Evolutionary conservation across 2,888 invertebrate genomes (phyloP).

Genomic region (Drosophila kanekoi): DNA sequence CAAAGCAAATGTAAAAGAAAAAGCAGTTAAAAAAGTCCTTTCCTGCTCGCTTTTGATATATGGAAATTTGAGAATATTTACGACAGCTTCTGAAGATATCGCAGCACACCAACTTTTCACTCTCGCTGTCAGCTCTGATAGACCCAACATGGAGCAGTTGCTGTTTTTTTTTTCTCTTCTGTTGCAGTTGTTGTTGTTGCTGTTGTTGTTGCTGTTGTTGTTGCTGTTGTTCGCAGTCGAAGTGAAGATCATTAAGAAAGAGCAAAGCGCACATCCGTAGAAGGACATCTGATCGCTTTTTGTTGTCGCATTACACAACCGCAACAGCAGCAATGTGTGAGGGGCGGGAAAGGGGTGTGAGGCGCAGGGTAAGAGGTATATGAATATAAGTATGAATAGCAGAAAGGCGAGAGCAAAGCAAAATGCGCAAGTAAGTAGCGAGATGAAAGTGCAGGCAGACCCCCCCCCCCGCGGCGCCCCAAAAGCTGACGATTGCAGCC

Average conservation of each 20-base stretch:
- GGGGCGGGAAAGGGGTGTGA: not conserved
- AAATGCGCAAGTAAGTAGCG: constrained; percentile 37
- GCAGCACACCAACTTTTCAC: constrained; percentile 12
- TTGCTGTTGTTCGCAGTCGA: constrained; percentile 36
- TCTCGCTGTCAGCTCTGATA: constrained; percentile 20
- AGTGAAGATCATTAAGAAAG: constrained; percentile 73
- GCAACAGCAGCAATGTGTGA: constrained; percentile 37
- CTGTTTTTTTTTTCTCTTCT: constrained; percentile 1
- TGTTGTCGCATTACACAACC: constrained; percentile 75
- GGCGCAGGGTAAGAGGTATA: not conserved
- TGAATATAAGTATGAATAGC: constrained; percentile 29
- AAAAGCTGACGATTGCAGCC: constrained; percentile 34
- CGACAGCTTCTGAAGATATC: constrained; percentile 39
- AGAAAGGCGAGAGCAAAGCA: constrained; percentile 36
- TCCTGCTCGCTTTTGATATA: constrained; percentile 31
- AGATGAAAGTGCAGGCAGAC: constrained; percentile 73
- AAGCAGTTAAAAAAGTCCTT: constrained; percentile 8
- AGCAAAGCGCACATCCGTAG: constrained; percentile 81
- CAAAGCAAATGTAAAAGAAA: not conserved
- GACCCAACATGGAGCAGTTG: constrained; percentile 21
- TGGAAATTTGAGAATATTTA: constrained; percentile 34
- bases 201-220: constrained; percentile 13
- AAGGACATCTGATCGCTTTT: constrained; percentile 83
- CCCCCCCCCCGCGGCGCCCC: constrained; percentile 45
- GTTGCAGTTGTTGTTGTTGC: not conserved